These are phyloP conservation scores for Matsumyia berberina DNA, from an alignment of 2,888 invertebrate genomes.

Conservation along the genomic window DNA sequence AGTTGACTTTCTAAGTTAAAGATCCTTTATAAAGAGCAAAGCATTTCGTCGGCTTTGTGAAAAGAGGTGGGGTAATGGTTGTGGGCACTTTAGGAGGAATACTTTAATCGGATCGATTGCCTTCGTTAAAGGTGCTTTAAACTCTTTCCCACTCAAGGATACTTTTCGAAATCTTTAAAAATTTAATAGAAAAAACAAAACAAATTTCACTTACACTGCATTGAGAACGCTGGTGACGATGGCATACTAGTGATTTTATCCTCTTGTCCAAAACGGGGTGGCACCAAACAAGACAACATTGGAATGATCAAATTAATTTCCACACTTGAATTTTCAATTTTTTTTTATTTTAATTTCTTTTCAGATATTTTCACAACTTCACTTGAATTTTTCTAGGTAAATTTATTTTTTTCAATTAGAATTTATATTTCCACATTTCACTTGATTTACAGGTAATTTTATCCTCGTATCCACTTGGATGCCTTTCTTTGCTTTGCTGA, in stretches of 20 bases:
- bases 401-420: conserved; percentile 9
- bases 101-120: too few species aligned
- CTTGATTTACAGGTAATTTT: conserved; percentile 26
- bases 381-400: conserved; percentile 13
- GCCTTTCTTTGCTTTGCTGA: conserved; percentile 27
- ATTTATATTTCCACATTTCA: conserved; percentile 49
- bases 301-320: conserved; percentile 80
- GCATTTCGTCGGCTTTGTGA: too few species aligned
- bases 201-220: conserved; percentile 83
- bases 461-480: conserved; percentile 14
- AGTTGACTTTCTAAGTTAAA: too few species aligned
- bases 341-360: conserved; percentile 33
- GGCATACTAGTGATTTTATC: conserved; percentile 84
- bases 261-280: conserved; percentile 85
- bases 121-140: too few species aligned
- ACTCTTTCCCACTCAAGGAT: too few species aligned
- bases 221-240: conserved; percentile 84
- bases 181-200: neutral
- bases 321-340: conserved; percentile 60
- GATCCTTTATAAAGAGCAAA: too few species aligned
- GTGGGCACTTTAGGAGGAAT: too few species aligned
- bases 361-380: conserved; percentile 33
- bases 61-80: too few species aligned
- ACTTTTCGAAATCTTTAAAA: too few species aligned
- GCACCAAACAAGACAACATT: conserved; percentile 85